A percentile compares a stretch with the other conserved stretches of the same genome.
Evolutionary conservation across 2,113 vertebrate species (phyloP).

Genomic region (Mus pahari): DNA sequence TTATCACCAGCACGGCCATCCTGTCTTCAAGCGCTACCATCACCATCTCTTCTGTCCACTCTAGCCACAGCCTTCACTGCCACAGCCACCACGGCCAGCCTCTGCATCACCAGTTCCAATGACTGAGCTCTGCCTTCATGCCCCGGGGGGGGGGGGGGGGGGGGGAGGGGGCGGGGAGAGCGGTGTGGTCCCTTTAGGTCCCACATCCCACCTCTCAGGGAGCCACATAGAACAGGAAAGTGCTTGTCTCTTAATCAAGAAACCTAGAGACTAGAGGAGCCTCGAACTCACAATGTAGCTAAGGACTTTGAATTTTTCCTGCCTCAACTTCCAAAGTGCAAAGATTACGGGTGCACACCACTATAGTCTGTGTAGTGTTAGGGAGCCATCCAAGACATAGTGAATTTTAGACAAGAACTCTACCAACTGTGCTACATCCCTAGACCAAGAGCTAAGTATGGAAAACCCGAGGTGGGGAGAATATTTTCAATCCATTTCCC

Average conservation of each 20-base stretch:
- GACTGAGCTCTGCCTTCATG: background rate
- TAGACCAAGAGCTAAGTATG: background rate
- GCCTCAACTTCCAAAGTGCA: background rate
- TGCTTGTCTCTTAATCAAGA: background rate
- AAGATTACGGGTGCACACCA: background rate
- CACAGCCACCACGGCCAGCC: background rate
- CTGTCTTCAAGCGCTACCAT: background rate
- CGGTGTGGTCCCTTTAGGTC: background rate
- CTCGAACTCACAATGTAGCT: background rate
- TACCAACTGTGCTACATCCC: background rate
- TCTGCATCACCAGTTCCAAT: background rate
- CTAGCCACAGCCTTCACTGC: background rate
- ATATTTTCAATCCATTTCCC: conserved; percentile 1
- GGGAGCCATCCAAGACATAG: background rate
- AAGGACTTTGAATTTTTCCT: background rate
- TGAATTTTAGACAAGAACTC: background rate
- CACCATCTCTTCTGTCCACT: background rate
- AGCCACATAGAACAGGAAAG: background rate
- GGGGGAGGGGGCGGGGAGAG: background rate
- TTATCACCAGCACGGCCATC: background rate
- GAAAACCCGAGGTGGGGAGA: background rate
- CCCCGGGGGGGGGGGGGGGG: too few species aligned
- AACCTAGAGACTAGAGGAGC: background rate
- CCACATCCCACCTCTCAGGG: background rate
- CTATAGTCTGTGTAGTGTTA: background rate